phyloP scores from a whole-genome alignment of 2,888 invertebrate genomes.

The Tiliacea citrago region DNA sequence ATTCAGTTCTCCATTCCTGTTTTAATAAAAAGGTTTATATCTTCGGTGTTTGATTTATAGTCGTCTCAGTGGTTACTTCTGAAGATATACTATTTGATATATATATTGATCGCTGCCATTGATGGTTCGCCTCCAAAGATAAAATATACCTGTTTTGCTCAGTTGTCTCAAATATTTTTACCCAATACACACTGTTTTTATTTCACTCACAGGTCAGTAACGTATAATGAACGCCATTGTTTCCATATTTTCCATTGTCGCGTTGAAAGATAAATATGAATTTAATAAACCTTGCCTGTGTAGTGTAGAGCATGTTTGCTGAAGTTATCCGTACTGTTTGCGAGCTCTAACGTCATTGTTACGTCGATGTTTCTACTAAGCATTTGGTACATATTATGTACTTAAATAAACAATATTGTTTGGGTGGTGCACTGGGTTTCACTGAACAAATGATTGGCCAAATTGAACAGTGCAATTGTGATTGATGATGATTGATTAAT shows the following conservation, averaged over 20 bases:
- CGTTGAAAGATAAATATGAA: slow-evolving; percentile 54
- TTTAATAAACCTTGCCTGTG: slow-evolving; percentile 40
- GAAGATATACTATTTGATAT: neutral
- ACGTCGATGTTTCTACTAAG: slow-evolving; percentile 43
- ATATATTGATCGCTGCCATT: neutral
- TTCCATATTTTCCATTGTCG: slow-evolving; percentile 56
- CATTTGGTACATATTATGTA: slow-evolving; percentile 29
- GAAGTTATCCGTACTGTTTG: slow-evolving; percentile 60
- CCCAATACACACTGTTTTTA: slow-evolving; percentile 41
- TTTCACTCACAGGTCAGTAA: slow-evolving; percentile 23
- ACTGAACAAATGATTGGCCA: neutral
- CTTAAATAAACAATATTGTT: slow-evolving; percentile 28
- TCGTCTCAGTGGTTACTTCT: neutral
- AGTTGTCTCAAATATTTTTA: slow-evolving; percentile 12
- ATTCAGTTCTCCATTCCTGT: slow-evolving; percentile 5
- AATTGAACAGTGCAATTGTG: neutral
- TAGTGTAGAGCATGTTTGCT: slow-evolving; percentile 49
- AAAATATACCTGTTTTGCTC: neutral
- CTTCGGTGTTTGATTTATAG: slow-evolving; percentile 15
- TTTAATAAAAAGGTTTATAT: slow-evolving; percentile 8
- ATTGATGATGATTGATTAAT: neutral
- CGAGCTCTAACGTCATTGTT: slow-evolving; percentile 56
- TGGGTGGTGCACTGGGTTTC: slow-evolving; percentile 6
- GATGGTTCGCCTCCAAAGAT: neutral
- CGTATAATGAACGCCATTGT: slow-evolving; percentile 53